A percentile compares a stretch with the other conserved stretches of the same genome.
Evolutionary conservation across 2,113 vertebrate genomes (phyloP).

Genomic region (Furnarius figulus): DNA sequence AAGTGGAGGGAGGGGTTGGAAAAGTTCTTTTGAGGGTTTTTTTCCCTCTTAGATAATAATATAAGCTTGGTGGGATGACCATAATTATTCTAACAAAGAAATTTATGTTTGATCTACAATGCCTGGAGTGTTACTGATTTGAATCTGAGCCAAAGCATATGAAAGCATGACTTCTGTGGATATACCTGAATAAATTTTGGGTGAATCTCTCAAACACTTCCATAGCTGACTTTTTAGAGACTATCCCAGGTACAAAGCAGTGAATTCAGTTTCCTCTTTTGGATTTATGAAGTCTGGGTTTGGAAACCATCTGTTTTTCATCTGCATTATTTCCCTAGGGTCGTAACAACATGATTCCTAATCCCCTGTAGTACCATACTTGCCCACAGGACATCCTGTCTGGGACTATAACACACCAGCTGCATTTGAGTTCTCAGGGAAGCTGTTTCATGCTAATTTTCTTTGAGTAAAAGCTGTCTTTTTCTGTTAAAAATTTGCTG

Average conservation of each 20-base stretch:
- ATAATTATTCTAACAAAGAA: neutral
- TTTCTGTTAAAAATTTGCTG: neutral
- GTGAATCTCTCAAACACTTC: neutral
- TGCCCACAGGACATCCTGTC: neutral
- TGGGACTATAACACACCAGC: neutral
- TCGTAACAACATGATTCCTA: neutral
- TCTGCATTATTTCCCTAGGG: neutral
- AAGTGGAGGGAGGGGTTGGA: neutral
- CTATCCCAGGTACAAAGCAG: neutral
- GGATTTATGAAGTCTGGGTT: neutral
- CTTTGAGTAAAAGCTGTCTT: neutral
- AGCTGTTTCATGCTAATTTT: neutral
- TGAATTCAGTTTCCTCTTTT: neutral
- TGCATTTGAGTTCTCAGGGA: neutral
- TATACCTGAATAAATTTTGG: neutral
- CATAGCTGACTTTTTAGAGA: neutral
- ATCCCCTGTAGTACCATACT: neutral
- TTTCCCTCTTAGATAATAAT: neutral
- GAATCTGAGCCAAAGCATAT: neutral
- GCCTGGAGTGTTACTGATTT: neutral
- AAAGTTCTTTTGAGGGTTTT: accelerated
- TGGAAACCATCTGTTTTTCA: neutral
- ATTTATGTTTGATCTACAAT: neutral
- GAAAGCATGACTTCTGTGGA: neutral
- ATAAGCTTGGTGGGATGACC: neutral